Conservation (phyloP, 1,140 invertebrate species). For the Diabrotica virgifera region DNA sequence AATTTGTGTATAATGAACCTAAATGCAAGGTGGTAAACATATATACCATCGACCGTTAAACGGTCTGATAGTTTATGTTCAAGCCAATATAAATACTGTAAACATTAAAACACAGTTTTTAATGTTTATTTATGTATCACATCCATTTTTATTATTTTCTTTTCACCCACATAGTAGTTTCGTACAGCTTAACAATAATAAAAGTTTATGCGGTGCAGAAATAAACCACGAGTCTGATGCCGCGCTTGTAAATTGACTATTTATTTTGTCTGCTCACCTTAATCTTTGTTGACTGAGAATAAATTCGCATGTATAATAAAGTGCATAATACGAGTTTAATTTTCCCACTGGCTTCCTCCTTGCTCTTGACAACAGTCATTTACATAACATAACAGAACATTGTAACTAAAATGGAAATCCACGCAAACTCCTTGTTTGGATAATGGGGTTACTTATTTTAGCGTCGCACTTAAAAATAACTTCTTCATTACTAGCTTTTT, state of each 20-base stretch:
- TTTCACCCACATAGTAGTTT: no score
- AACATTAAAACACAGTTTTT: no score
- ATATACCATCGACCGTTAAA: no score
- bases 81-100: no score
- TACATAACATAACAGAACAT: conserved; percentile 7
- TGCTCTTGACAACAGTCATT: conserved; percentile 3
- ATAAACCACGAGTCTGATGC: no score
- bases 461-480: not conserved
- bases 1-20: no score
- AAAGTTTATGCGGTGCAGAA: no score
- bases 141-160: no score
- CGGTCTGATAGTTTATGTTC: no score
- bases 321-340: conserved; percentile 7
- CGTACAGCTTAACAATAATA: no score
- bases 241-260: not conserved
- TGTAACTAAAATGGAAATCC: conserved; percentile 6
- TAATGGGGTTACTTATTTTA: conserved; percentile 1
- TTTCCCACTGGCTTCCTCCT: not conserved
- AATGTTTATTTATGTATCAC: no score
- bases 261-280: not conserved
- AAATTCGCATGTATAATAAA: conserved; percentile 9
- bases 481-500: not conserved
- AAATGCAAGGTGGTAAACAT: no score
- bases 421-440: not conserved
- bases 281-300: not conserved